Evolutionary conservation across 2,113 vertebrate genomes (phyloP).

Genomic region (Mugil cephalus): DNA sequence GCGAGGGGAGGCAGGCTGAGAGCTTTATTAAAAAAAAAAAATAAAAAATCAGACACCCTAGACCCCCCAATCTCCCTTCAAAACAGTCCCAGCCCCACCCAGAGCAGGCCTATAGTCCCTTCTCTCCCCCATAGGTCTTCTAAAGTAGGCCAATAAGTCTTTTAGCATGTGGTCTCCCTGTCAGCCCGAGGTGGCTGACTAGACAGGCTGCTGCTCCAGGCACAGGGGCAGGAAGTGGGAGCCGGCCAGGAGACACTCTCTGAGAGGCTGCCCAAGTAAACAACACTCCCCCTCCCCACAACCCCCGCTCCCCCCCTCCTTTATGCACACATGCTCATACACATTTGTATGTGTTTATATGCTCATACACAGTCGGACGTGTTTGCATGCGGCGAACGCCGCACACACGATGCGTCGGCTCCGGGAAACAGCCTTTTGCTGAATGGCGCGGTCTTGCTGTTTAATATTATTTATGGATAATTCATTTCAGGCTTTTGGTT

Average conservation of each 20-base stretch:
- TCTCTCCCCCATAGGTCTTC: constrained; percentile 58
- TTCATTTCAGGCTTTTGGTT: constrained; percentile 49
- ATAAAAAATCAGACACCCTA: constrained; percentile 62
- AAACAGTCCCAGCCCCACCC: constrained; percentile 67
- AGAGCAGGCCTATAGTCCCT: constrained; percentile 39
- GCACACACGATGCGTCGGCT: constrained; percentile 34
- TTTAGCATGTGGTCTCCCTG: constrained; percentile 77
- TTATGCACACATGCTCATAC: constrained; percentile 66
- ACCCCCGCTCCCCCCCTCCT: constrained; percentile 46
- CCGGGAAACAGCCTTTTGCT: constrained; percentile 45
- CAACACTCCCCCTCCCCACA: constrained; percentile 62
- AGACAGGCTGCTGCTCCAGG: constrained; percentile 74
- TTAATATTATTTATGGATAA: constrained; percentile 56
- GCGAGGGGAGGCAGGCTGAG: constrained; percentile 53
- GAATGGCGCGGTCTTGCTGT: constrained; percentile 41
- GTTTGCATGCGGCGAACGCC: constrained; percentile 59
- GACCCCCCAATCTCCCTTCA: constrained; percentile 55
- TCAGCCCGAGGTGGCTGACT: constrained; percentile 77
- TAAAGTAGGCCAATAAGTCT: constrained; percentile 80
- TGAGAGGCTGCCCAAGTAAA: constrained; percentile 79
- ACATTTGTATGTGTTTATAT: constrained; percentile 67
- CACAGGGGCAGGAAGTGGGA: constrained; percentile 77
- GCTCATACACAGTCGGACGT: constrained; percentile 59
- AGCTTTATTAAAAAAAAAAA: constrained; percentile 76
- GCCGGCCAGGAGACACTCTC: constrained; percentile 73